phyloP scores from a whole-genome alignment of 2,888 invertebrate genomes.

The Amblyjoppa fuscipennis region DNA sequence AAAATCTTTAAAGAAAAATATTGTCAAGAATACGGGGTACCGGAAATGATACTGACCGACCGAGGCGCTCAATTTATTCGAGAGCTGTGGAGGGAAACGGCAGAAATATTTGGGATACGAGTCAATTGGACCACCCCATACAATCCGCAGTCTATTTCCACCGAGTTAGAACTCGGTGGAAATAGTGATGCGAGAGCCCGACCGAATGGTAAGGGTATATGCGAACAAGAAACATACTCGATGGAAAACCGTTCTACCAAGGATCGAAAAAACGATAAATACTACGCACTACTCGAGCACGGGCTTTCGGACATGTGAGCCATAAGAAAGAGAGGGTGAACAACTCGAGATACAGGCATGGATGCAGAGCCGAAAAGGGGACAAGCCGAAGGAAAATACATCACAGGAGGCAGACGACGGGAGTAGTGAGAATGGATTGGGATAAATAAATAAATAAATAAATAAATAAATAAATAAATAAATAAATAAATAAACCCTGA shows the following conservation, averaged over 20 bases:
- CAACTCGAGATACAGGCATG: not conserved
- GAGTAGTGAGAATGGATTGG: no score
- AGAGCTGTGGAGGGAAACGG: slow-evolving; percentile 9
- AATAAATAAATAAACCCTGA: no score
- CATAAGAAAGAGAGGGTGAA: not conserved
- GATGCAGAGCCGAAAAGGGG: not conserved
- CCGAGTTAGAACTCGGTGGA: slow-evolving; percentile 53
- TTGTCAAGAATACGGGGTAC: slow-evolving; percentile 12
- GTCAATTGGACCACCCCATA: slow-evolving; percentile 39
- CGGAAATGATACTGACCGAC: slow-evolving; percentile 23
- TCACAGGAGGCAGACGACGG: no score
- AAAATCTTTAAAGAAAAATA: not conserved
- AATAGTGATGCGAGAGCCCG: slow-evolving; percentile 48
- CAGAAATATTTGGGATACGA: slow-evolving; percentile 1
- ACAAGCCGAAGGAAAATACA: no score
- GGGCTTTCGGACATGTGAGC: not conserved
- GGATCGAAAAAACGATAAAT: not conserved
- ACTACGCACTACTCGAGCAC: slow-evolving; percentile 19
- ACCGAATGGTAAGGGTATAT: not conserved
- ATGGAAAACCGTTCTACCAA: not conserved
- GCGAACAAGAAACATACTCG: not conserved
- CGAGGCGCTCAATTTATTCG: not conserved
- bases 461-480: no score
- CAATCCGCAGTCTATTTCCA: slow-evolving; percentile 50
- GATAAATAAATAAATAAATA: no score